phyloP scores from a whole-genome alignment of 2,113 vertebrate genomes.

The Chroicocephalus ridibundus region DNA sequence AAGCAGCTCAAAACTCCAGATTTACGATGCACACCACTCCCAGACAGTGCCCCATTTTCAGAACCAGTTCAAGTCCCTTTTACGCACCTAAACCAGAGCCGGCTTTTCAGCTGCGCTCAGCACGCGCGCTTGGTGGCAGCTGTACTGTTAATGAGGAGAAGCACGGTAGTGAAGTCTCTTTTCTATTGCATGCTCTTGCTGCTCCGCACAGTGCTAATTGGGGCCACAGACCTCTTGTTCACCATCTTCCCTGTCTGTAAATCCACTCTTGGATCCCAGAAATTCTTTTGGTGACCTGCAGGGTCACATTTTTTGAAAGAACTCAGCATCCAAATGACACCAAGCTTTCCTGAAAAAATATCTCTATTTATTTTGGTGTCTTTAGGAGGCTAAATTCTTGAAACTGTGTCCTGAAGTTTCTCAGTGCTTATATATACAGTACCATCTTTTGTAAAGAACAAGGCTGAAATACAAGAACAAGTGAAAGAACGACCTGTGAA shows the following conservation, averaged over 20 bases:
- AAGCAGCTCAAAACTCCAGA: neutral
- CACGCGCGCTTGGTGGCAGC: neutral
- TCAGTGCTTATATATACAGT: neutral
- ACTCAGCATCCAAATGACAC: conserved; percentile 19
- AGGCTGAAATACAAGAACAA: neutral
- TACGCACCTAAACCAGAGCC: neutral
- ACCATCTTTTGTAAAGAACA: neutral
- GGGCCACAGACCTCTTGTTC: conserved; percentile 59
- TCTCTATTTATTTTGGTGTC: conserved; percentile 21
- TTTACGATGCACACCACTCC: neutral
- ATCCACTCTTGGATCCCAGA: conserved; percentile 49
- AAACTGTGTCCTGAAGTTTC: neutral
- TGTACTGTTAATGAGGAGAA: conserved; percentile 38
- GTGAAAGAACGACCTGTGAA: neutral
- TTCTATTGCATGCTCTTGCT: neutral
- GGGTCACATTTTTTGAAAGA: conserved; percentile 43
- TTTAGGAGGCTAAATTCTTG: neutral
- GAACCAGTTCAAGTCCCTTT: neutral
- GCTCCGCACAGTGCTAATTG: conserved; percentile 42
- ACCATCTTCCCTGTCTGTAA: conserved; percentile 40
- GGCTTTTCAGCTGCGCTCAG: neutral
- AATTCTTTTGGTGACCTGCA: conserved; percentile 56
- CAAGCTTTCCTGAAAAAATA: conserved; percentile 36
- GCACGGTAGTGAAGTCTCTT: neutral
- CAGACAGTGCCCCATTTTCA: neutral